These are phyloP conservation scores for Papilio xuthus DNA, from an alignment of 1,140 invertebrate genomes.

Conservation along the genomic window DNA sequence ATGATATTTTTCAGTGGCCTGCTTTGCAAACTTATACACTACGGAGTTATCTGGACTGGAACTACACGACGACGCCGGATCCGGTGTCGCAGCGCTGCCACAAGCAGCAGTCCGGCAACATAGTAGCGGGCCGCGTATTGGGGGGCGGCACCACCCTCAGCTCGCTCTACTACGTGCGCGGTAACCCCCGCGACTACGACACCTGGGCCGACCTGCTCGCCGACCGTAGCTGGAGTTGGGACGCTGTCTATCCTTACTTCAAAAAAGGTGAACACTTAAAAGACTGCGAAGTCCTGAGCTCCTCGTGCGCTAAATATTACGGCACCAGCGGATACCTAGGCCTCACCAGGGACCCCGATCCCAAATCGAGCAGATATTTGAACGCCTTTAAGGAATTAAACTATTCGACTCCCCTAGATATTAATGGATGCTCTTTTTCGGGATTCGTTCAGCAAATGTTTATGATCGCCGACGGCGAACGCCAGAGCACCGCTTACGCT, in stretches of 20 bases:
- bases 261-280: slow-evolving; percentile 52
- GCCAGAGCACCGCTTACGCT: slow-evolving; percentile 82
- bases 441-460: slow-evolving; percentile 85
- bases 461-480: slow-evolving; percentile 86
- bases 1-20: slow-evolving; percentile 44
- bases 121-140: slow-evolving; percentile 74
- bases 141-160: slow-evolving; percentile 88
- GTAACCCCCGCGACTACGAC: slow-evolving; percentile 87
- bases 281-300: slow-evolving; percentile 41
- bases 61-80: slow-evolving; percentile 42
- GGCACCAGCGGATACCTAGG: slow-evolving; percentile 50
- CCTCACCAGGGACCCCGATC: slow-evolving; percentile 42
- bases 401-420: slow-evolving; percentile 75
- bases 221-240: slow-evolving; percentile 83
- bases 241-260: slow-evolving; percentile 60
- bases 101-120: not conserved
- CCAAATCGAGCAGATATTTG: slow-evolving; percentile 42
- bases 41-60: slow-evolving; percentile 41
- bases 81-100: slow-evolving; percentile 28
- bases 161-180: slow-evolving; percentile 89
- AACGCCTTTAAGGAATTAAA: slow-evolving; percentile 51
- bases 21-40: slow-evolving; percentile 37
- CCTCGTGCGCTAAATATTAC: slow-evolving; percentile 43
- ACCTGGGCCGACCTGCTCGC: slow-evolving; percentile 84
- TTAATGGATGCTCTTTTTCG: slow-evolving; percentile 87